Evolutionary conservation across 2,113 vertebrate species (phyloP).

Genomic region (Prunella himalayana): DNA sequence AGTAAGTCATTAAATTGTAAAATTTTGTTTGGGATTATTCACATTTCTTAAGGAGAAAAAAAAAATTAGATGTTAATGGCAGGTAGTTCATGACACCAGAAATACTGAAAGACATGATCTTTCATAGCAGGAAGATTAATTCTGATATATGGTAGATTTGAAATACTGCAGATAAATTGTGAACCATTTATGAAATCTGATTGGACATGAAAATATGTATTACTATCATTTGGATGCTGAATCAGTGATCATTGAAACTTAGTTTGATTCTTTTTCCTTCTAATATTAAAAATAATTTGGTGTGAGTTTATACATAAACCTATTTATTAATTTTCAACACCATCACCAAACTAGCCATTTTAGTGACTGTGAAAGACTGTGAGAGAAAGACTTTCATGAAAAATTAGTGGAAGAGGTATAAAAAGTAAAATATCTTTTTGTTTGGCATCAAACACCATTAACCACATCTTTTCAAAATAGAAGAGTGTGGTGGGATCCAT

Average conservation of each 20-base stretch:
- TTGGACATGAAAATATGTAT: neutral
- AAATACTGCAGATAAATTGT: neutral
- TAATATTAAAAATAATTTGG: neutral
- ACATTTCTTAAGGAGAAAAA: neutral
- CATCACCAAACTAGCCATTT: neutral
- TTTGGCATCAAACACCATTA: neutral
- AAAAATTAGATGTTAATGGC: neutral
- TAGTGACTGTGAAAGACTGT: neutral
- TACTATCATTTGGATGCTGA: neutral
- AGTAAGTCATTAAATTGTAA: neutral
- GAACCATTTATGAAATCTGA: neutral
- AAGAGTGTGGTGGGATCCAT: accelerated
- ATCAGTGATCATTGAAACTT: neutral
- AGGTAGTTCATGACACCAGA: neutral
- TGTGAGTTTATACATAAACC: neutral
- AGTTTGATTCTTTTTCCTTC: neutral
- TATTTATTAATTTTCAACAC: neutral
- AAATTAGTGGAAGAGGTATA: neutral
- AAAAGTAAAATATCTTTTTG: neutral
- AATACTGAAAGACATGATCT: neutral
- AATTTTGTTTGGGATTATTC: neutral
- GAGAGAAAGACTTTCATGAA: neutral
- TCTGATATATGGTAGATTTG: neutral
- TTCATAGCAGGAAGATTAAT: neutral
- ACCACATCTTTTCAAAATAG: neutral